Evolutionary conservation across 2,888 invertebrate species (phyloP).

Genomic region (Eristalis pertinax): DNA sequence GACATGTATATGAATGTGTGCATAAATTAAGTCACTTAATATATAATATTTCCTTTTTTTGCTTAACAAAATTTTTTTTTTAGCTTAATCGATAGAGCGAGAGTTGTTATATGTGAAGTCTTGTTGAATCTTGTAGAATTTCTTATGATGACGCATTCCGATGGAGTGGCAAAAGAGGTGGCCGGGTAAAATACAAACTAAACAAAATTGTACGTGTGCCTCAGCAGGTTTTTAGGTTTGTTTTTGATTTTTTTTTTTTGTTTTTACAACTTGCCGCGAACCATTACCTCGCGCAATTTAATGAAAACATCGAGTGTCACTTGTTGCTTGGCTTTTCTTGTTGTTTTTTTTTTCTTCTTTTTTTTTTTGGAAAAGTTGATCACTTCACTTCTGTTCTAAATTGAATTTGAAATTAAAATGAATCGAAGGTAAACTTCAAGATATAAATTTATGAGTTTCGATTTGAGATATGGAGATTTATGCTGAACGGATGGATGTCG

Average conservation of each 20-base stretch:
- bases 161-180: not conserved
- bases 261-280: not conserved
- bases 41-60: not conserved
- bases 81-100: not conserved
- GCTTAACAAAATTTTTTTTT: not conserved
- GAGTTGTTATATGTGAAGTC: not conserved
- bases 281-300: slow-evolving; percentile 10
- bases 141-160: not conserved
- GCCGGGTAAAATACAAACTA: not conserved
- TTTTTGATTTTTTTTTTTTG: not conserved
- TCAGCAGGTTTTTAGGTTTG: not conserved
- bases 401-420: slow-evolving; percentile 1
- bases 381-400: not conserved
- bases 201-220: not conserved
- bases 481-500: not conserved
- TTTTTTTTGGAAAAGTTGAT: not conserved
- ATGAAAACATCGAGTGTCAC: not conserved
- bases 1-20: slow-evolving; percentile 7
- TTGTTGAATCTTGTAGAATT: not conserved
- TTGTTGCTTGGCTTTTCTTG: not conserved
- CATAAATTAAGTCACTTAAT: slow-evolving; percentile 5
- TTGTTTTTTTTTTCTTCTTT: not conserved
- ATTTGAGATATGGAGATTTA: slow-evolving; percentile 1
- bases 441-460: slow-evolving; percentile 1
- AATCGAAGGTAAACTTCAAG: slow-evolving; percentile 8